These are phyloP conservation scores for Babyrousa celebensis DNA, from an alignment of 2,797 vertebrate genomes.

Conservation along the genomic window DNA sequence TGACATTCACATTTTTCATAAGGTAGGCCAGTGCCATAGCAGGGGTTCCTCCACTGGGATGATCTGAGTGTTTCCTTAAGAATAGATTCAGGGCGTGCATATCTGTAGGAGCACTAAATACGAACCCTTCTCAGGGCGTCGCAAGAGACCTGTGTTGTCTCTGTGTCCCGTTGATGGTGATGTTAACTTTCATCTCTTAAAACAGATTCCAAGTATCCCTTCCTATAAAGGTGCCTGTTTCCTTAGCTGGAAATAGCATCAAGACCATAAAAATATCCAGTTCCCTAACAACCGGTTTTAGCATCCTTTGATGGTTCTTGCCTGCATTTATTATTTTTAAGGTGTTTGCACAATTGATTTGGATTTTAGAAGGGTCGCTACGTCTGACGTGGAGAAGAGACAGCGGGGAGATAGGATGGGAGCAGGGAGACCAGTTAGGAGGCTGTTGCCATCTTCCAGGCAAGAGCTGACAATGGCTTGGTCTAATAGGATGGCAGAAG, in stretches of 20 bases:
- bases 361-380: slow-evolving; percentile 22
- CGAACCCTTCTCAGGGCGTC: not conserved
- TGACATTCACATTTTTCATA: not conserved
- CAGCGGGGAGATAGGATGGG: not conserved
- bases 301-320: not conserved
- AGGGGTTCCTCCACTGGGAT: not conserved
- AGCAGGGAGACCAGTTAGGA: not conserved
- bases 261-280: not conserved
- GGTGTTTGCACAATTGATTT: slow-evolving; percentile 12
- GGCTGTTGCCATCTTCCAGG: not conserved
- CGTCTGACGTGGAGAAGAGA: not conserved
- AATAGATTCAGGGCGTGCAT: not conserved
- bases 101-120: not conserved
- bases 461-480: not conserved
- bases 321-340: slow-evolving; percentile 14
- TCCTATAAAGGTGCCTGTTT: not conserved
- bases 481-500: not conserved
- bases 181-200: not conserved
- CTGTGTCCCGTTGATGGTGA: not conserved
- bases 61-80: not conserved
- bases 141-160: not conserved
- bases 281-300: not conserved
- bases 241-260: not conserved
- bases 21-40: not conserved
- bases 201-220: not conserved